These are phyloP conservation scores for Oligia fasciuncula DNA, from an alignment of 2,888 invertebrate genomes.

Conservation along the genomic window DNA sequence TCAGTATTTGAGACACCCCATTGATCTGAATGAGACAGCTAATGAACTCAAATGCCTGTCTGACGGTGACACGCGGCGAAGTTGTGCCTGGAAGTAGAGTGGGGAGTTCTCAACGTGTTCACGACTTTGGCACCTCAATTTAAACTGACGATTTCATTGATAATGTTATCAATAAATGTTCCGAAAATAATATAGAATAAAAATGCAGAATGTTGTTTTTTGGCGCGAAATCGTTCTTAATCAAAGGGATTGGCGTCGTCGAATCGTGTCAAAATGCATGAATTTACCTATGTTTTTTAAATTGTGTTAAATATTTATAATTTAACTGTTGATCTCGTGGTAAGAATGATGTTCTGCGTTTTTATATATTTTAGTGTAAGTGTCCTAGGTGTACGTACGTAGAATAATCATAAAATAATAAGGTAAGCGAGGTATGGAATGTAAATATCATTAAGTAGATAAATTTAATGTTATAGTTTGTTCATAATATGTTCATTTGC, in stretches of 20 bases:
- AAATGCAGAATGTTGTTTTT: constrained; percentile 85
- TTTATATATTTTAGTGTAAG: constrained; percentile 82
- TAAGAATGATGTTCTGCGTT: constrained; percentile 81
- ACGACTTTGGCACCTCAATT: constrained; percentile 70
- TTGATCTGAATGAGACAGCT: constrained; percentile 64
- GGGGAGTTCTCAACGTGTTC: constrained; percentile 56
- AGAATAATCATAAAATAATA: constrained; percentile 80
- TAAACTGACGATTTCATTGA: constrained; percentile 76
- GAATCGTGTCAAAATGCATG: constrained; percentile 52
- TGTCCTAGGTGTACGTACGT: constrained; percentile 83
- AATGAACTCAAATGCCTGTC: constrained; percentile 52
- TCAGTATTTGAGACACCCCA: constrained; percentile 68
- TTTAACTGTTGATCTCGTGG: constrained; percentile 69
- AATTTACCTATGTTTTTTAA: constrained; percentile 65
- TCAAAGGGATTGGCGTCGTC: constrained; percentile 56
- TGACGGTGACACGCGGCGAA: constrained; percentile 28
- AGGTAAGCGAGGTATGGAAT: constrained; percentile 87
- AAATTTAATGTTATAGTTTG: constrained; percentile 90
- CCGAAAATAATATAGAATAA: constrained; percentile 80
- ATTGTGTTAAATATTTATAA: constrained; percentile 70
- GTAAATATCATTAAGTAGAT: constrained; percentile 90
- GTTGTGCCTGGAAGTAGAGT: constrained; percentile 60
- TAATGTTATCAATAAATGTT: constrained; percentile 79
- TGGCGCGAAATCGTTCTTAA: constrained; percentile 64
- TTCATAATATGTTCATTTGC: constrained; percentile 90